Percentiles rank a stretch among this genome's conserved stretches.
These are phyloP conservation scores for Crocodylus rhombifer DNA, from an alignment of 2,797 vertebrate genomes.

Conservation along the genomic window DNA sequence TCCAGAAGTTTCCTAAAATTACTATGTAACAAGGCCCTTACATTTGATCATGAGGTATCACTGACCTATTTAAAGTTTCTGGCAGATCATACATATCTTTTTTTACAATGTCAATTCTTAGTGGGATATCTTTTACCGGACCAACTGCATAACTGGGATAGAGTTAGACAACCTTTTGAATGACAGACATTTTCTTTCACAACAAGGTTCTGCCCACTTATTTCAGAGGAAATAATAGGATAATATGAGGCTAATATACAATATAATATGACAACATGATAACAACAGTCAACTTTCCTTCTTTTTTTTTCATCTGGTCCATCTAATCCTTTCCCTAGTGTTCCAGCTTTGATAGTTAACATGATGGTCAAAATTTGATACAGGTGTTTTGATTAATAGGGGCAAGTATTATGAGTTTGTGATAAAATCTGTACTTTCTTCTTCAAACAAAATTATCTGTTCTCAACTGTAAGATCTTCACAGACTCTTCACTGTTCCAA, in stretches of 20 bases:
- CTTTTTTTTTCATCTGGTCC: neutral
- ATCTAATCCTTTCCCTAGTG: neutral
- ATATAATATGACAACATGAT: neutral
- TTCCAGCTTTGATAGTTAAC: slow-evolving; percentile 4
- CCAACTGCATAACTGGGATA: no score
- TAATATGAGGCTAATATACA: no score
- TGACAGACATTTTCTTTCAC: no score
- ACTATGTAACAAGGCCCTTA: neutral
- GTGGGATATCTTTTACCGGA: no score
- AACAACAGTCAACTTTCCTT: neutral
- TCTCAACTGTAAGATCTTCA: neutral
- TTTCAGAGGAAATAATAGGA: neutral
- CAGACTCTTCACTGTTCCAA: neutral
- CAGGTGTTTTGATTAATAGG: slow-evolving; percentile 26
- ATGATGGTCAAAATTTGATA: slow-evolving; percentile 22
- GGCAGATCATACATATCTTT: neutral
- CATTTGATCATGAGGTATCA: neutral
- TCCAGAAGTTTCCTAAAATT: no score
- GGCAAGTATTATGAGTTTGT: slow-evolving; percentile 29
- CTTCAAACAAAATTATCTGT: neutral
- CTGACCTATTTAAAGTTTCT: neutral
- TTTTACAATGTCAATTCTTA: neutral
- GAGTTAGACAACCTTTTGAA: no score
- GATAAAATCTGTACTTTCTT: neutral
- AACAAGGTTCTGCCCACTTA: neutral